A percentile compares a stretch with the other conserved stretches of the same genome.
Conservation (phyloP, 2,888 invertebrate species). For the Epirrita christyi region DNA sequence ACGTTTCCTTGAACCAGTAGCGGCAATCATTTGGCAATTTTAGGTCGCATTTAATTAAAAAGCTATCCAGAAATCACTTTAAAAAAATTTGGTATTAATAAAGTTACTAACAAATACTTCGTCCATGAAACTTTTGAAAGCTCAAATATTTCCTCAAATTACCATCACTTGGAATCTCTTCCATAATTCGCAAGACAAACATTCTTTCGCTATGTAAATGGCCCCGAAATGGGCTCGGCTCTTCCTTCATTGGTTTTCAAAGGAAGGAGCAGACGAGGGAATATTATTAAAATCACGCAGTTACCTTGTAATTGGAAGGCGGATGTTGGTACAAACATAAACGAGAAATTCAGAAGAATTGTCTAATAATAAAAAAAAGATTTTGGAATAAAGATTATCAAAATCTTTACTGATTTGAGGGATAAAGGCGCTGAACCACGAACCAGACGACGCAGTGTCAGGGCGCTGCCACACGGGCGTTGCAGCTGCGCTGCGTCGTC, state of each 20-base stretch:
- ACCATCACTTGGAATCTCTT: conserved; percentile 11
- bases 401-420: too few relatives aligned
- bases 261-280: conserved; percentile 25
- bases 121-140: neutral
- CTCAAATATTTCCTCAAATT: conserved; percentile 13
- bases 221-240: conserved; percentile 29
- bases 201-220: conserved; percentile 30
- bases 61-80: too few relatives aligned
- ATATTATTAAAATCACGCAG: conserved; percentile 52
- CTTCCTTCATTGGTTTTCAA: conserved; percentile 29
- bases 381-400: neutral
- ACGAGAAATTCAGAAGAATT: neutral
- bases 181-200: conserved; percentile 14
- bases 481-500: too few relatives aligned
- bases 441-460: too few relatives aligned
- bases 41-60: too few relatives aligned
- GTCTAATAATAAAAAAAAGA: neutral
- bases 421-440: too few relatives aligned
- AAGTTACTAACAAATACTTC: neutral
- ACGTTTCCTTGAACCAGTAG: too few relatives aligned
- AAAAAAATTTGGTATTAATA: too few relatives aligned
- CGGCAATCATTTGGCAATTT: too few relatives aligned
- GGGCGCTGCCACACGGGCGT: too few relatives aligned
- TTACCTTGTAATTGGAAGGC: conserved; percentile 42
- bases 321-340: neutral